phyloP scores from a whole-genome alignment of 2,797 vertebrate genomes.

The Craterocephalus amniculus region DNA sequence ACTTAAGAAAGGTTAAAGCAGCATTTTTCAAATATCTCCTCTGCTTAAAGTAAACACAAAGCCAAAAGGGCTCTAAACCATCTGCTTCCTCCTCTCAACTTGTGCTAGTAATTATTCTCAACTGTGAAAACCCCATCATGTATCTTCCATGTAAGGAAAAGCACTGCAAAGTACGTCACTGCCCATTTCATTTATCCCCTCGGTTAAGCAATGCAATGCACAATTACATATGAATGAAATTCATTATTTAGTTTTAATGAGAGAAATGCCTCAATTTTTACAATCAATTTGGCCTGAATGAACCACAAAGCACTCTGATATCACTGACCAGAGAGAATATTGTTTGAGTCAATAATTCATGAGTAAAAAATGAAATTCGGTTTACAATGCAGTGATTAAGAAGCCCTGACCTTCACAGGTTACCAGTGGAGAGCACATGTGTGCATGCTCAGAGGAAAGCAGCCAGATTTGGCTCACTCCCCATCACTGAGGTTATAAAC shows the following conservation, averaged over 20 bases:
- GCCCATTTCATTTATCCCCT: constrained; percentile 18
- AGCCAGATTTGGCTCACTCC: constrained; percentile 20
- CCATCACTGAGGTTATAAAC: constrained; percentile 45
- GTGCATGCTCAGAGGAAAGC: constrained; percentile 7
- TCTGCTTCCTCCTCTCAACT: constrained; percentile 52
- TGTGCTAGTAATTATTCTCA: constrained; percentile 51
- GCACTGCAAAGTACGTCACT: neutral
- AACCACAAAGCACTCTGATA: constrained; percentile 28
- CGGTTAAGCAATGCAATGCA: neutral
- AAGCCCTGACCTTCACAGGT: constrained; percentile 41
- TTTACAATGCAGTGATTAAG: constrained; percentile 52
- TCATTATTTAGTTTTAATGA: constrained; percentile 28
- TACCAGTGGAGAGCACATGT: constrained; percentile 14
- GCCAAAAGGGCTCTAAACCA: constrained; percentile 53
- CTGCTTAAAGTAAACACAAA: constrained; percentile 34
- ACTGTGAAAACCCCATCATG: constrained; percentile 37
- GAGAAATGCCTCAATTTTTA: constrained; percentile 15
- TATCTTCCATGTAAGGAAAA: constrained; percentile 14
- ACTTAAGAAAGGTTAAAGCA: constrained; percentile 52
- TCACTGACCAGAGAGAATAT: constrained; percentile 31
- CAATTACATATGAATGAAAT: constrained; percentile 46
- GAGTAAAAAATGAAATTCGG: constrained; percentile 53
- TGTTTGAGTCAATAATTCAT: constrained; percentile 67
- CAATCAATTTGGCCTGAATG: constrained; percentile 17
- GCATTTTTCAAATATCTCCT: constrained; percentile 18